Base-by-base conservation (phyloP, 2,888 invertebrate species). In the Stegana nigrithorax region DNA sequence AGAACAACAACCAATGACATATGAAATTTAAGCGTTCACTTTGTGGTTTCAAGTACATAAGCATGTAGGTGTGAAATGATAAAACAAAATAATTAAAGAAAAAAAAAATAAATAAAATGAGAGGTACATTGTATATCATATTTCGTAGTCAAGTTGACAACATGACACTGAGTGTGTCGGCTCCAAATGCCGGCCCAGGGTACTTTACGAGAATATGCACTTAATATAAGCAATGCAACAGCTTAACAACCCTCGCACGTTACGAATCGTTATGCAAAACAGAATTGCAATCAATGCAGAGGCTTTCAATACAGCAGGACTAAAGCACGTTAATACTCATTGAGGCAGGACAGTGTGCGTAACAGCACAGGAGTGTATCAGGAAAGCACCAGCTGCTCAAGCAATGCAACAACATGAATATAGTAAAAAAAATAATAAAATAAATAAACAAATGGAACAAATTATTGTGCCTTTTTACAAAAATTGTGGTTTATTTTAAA, bases 271-370 rank as follows among this genome's bases (percentile, higher is more conserved):
- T 26, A 51, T 51, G 51, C 25, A 29, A 29, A 26, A 26, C n/a
- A 39, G n/a, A 8, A 7, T n/a, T 42, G 4, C 4, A 4, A 21
- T 10, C 4, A 39, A 39, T 39, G 39, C 39, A 39, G n/a, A n/a
- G n/a, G n/a, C n/a, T n/a, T n/a, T n/a, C 2, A 1, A 5, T 39
- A 10, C 12, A 21, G 23, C 19, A 21, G 45, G 45, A 47, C 45
- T 47, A 21, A n/a, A 44, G 10, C 32, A 59, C 47, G 19, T 12
- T 21, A 25, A 39, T 50, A 59, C 4, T 25, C 8, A 50, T 59
- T 59, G 59, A 50, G 59, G 47, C 59, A 59, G 59, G 59, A 39
- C 39, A 8, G 14, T 39, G 39, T 8, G 39, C 4, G 39, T 47
- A 23, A 27, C 10, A n/a, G 39, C 25, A n/a, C n/a, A 21, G 42